Evolutionary conservation across 2,888 invertebrate genomes (phyloP).

Genomic region (Cecidostiba fungosa): DNA sequence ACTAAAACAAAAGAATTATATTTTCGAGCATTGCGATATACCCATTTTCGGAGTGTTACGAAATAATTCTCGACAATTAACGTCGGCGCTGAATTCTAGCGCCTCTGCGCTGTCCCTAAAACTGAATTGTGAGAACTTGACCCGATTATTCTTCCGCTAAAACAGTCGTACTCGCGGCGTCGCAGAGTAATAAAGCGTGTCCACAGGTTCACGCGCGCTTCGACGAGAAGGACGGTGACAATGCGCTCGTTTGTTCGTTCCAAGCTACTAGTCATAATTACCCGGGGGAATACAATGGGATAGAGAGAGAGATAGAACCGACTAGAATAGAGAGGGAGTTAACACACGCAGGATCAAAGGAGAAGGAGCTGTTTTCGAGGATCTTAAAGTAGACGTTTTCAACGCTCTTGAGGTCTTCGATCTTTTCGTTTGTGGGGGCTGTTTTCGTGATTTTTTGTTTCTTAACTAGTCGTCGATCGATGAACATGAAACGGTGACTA

Average conservation of each 20-base stretch:
- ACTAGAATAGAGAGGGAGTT: slow-evolving; percentile 30
- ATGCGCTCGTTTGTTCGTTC: slow-evolving; percentile 28
- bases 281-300: slow-evolving; percentile 17
- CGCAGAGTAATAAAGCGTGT: slow-evolving; percentile 39
- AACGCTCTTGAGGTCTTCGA: slow-evolving; percentile 2
- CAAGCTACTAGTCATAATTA: slow-evolving; percentile 29
- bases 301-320: slow-evolving; percentile 51
- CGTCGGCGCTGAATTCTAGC: not conserved
- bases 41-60: not conserved
- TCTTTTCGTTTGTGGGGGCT: not conserved
- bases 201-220: slow-evolving; percentile 2
- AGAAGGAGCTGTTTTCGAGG: slow-evolving; percentile 61
- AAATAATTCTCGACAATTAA: slow-evolving; percentile 12
- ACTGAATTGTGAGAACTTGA: slow-evolving; percentile 7
- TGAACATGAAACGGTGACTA: not conserved
- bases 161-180: not conserved
- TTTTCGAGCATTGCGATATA: not conserved
- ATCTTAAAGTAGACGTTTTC: slow-evolving; percentile 63
- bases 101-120: not conserved
- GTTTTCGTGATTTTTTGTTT: not conserved
- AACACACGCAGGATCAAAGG: slow-evolving; percentile 51
- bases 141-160: not conserved
- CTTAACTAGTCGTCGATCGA: not conserved
- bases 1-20: not conserved
- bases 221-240: slow-evolving; percentile 34